Base-by-base conservation (phyloP, 2,888 invertebrate species). In the Agonopterix heracliana region DNA sequence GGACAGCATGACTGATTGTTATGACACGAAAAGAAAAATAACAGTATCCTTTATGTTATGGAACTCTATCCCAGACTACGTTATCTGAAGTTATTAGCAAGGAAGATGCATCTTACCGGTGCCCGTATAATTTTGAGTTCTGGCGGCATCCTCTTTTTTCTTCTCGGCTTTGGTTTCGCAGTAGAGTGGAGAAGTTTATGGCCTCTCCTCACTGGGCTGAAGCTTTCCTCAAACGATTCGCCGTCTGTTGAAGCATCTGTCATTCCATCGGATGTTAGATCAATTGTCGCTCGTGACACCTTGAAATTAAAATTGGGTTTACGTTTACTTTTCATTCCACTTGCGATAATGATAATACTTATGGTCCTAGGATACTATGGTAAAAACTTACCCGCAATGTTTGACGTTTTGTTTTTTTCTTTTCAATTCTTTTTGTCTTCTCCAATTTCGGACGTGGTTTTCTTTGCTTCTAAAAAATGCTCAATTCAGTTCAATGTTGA, bases 191-290 rank as follows among this genome's bases (percentile, higher is more conserved):
- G 61, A 44, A 88, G 63, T 61, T 82, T 89, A 47, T 84, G 85
- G 2, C 85, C 75, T 63, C 82, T 71, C 63, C 84, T 75, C 36
- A 87, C 68, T 40, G 89, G 87, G 57, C 88, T 89, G n/a, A 80
- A 70, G 54, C 76, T 81, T 52, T 83, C 84, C 46, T 85, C 88
- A 41, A 69, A 74, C 2, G 89, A 85, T 61, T 91, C 91, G 48
- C 90, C 92, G 57, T 93, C 93, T 0, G 90, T 90, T 9, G 92
- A 91, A 46, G 80, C 84, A 64, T 93, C 93, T 2, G 92, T 91
- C 60, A 92, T 92, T 0, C 92, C 93, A 71, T 93, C 93, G 8
- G 93, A 92, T 43, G 92, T 92, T 54, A 91, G 66, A 61, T 90
- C 90, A 66, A 91, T 85, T 38, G 89, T 91, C 11, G 91, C 89